phyloP scores from a whole-genome alignment of 2,113 vertebrate species.

The Aix galericulata region DNA sequence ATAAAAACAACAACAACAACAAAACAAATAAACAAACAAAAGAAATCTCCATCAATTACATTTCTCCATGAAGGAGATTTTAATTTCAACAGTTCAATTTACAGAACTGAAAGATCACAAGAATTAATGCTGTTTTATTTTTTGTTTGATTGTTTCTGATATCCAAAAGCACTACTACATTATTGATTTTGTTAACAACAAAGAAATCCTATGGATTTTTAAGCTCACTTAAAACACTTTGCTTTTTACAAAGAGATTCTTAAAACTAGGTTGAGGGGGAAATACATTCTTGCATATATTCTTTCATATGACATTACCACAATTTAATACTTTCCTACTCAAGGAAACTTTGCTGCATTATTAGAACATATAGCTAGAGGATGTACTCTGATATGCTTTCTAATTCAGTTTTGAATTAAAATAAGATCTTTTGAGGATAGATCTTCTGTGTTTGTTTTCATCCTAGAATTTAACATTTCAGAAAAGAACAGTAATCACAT shows the following conservation, averaged over 20 bases:
- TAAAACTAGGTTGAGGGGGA: not conserved
- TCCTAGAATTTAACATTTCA: not conserved
- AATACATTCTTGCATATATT: not conserved
- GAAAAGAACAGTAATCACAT: not conserved
- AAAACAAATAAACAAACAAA: not conserved
- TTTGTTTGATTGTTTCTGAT: not conserved
- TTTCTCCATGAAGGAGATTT: not conserved
- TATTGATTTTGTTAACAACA: constrained; percentile 36
- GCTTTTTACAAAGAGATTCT: constrained; percentile 1
- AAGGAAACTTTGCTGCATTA: not conserved
- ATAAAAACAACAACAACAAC: not conserved
- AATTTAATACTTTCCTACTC: not conserved
- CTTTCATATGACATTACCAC: not conserved
- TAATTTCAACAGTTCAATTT: not conserved
- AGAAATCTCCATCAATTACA: not conserved
- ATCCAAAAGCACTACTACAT: not conserved
- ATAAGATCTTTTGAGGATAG: not conserved
- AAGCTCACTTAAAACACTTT: constrained; percentile 5
- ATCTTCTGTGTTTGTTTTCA: constrained; percentile 21
- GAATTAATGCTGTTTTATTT: not conserved
- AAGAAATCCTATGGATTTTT: constrained; percentile 22
- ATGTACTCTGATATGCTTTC: constrained; percentile 24
- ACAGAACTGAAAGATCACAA: constrained; percentile 1
- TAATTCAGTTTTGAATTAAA: constrained; percentile 50
- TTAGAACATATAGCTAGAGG: not conserved